Evolutionary conservation across 30 jellyfish, hydroid and myxozoan species (phyloP), one percentile per base, ranked within the genome.

Genomic region (Cassiopea andromeda): DNA sequence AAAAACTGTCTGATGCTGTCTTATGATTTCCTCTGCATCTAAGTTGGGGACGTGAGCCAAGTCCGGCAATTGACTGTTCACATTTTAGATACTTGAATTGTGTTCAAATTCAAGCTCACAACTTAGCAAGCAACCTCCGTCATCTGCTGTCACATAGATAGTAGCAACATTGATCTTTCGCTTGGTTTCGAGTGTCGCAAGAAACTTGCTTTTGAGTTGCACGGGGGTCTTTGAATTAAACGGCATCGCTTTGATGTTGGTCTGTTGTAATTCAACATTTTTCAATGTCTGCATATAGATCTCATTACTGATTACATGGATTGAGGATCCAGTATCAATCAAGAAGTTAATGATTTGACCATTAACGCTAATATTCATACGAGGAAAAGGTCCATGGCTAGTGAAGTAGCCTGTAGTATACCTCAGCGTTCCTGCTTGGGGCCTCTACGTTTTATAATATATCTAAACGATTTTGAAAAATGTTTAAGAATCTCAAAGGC

Each of bases 71-170:
- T 61, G 50, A 16, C 7, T 67, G 91, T 69, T 78, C 60, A 87
- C 17, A 73, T 69, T 54, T 60, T 87, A 75, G 58, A 38, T 68
- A 27, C 5, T 12, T 77, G 84, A 10, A 87, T 60, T 3, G 54
- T 43, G 69, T 87, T 60, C 60, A 75, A 49, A 59, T 58, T 43
- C 48, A 77, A 43, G 18, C 94, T 76, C 61, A 76, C 73, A 57
- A 70, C 89, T 76, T 19, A 87, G 94, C 44, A 87, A 47, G 64
- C 89, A 87, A 15, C 94, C 94, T 54, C 89, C 94, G 82, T 87
- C 89, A 13, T 87, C 81, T 60, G 18, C 87, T 60, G 81, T 85
- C 67, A 85, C 87, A 85, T 73, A 73, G 70, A 85, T 49, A 1
- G 66, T 85, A 15, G 87, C 93, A 45, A 85, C 80, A 18, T 87